Evolutionary conservation across 2,113 vertebrate genomes (phyloP).

Genomic region (Acanthisitta chloris): DNA sequence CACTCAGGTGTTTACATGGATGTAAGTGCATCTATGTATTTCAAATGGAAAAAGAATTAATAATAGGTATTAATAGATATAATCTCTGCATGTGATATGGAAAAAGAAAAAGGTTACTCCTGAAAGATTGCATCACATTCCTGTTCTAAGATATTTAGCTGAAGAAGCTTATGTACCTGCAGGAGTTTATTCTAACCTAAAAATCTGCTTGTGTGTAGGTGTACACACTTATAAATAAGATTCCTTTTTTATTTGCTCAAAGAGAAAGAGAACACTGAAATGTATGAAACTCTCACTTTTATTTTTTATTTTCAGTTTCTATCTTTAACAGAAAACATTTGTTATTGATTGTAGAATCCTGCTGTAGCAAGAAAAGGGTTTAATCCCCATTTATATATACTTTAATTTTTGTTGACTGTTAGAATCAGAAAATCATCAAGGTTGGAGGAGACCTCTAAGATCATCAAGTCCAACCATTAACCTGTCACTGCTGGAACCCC

Average conservation of each 20-base stretch:
- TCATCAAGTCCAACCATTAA: no score
- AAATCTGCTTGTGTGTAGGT: background rate
- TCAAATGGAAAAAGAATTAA: background rate
- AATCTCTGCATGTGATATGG: background rate
- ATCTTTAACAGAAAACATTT: background rate
- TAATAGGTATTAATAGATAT: background rate
- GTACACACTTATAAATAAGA: background rate
- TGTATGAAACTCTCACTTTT: background rate
- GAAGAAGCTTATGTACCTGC: background rate
- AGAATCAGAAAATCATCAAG: no score
- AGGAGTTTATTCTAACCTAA: background rate
- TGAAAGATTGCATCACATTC: background rate
- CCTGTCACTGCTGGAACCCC: no score
- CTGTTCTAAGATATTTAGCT: background rate
- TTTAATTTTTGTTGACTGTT: background rate
- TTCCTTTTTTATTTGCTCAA: background rate
- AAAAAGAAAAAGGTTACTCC: background rate
- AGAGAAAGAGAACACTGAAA: background rate
- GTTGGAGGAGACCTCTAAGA: no score
- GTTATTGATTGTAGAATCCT: background rate
- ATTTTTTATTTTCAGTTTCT: background rate
- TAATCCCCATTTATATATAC: background rate
- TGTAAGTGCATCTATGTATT: background rate
- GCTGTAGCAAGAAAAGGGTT: background rate
- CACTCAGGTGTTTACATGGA: background rate